These are phyloP conservation scores for Hirtodrosophila alboralis DNA, from an alignment of 2,888 invertebrate genomes.

Conservation along the genomic window DNA sequence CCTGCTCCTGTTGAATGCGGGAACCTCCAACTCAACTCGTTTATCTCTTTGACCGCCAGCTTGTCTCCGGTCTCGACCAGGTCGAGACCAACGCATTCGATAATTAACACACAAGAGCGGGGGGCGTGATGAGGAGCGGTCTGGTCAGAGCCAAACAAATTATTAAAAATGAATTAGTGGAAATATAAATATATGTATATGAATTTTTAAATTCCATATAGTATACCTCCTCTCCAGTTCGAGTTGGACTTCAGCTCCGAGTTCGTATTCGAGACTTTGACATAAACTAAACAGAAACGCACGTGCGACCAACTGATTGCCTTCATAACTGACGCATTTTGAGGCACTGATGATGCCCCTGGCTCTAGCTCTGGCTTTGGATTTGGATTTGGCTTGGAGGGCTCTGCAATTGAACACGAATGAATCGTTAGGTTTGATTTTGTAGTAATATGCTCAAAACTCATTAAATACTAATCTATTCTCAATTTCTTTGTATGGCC, in stretches of 20 bases:
- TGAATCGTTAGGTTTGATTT: constrained; percentile 68
- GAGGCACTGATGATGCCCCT: constrained; percentile 60
- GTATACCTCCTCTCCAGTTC: constrained; percentile 33
- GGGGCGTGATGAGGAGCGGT: constrained; percentile 75
- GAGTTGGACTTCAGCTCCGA: constrained; percentile 11
- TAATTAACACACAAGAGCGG: constrained; percentile 72
- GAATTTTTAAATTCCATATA: constrained; percentile 69
- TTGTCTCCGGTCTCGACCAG: constrained; percentile 47
- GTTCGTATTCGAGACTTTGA: no score
- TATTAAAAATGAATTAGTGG: constrained; percentile 83
- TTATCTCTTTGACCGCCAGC: constrained; percentile 64
- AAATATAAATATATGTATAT: constrained; percentile 74
- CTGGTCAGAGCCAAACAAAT: constrained; percentile 75
- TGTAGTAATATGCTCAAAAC: constrained; percentile 68
- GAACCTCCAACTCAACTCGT: constrained; percentile 69
- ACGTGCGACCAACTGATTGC: constrained; percentile 70
- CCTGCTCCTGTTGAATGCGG: constrained; percentile 67
- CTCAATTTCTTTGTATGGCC: constrained; percentile 68
- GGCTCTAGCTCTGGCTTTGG: constrained; percentile 37
- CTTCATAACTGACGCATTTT: constrained; percentile 48
- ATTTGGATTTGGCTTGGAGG: no score
- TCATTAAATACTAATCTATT: constrained; percentile 82
- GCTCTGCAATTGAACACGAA: constrained; percentile 70
- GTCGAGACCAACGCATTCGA: constrained; percentile 40
- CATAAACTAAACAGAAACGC: constrained; percentile 43